These are phyloP conservation scores for Syngnathus floridae DNA, from an alignment of 2,113 vertebrate species.

Conservation along the genomic window DNA sequence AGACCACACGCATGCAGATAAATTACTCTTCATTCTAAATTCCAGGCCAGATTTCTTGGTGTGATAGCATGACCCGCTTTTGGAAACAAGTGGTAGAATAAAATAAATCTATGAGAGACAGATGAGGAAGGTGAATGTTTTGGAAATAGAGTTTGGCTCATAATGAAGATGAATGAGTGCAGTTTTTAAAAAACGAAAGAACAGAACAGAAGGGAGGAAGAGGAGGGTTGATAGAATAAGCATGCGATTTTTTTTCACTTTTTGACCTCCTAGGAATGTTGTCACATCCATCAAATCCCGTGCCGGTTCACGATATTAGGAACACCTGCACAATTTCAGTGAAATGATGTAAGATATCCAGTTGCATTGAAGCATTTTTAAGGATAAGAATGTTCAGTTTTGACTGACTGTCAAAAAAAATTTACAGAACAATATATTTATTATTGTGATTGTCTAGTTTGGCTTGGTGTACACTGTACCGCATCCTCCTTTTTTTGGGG, in stretches of 20 bases:
- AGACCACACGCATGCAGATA: conserved; percentile 21
- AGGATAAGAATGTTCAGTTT: not conserved
- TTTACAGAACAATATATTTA: not conserved
- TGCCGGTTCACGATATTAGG: not conserved
- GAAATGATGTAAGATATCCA: not conserved
- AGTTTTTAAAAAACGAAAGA: conserved; percentile 1
- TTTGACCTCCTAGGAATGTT: not conserved
- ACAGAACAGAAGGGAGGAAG: not conserved
- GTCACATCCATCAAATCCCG: not conserved
- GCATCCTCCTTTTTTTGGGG: not conserved
- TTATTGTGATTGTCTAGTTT: not conserved
- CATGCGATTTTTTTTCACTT: not conserved
- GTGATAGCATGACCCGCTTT: conserved; percentile 9
- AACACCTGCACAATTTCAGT: not conserved
- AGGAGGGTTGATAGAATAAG: conserved; percentile 5
- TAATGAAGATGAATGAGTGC: conserved; percentile 45
- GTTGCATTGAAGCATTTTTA: not conserved
- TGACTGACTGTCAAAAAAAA: no score
- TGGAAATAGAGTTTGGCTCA: conserved; percentile 28
- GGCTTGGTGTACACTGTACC: not conserved
- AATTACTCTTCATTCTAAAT: conserved; percentile 7
- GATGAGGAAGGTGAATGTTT: conserved; percentile 21
- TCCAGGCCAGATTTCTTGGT: conserved; percentile 7
- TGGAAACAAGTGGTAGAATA: conserved; percentile 14
- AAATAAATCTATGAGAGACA: conserved; percentile 33